A percentile compares a stretch with the other conserved stretches of the same genome.
Evolutionary conservation across 2,113 vertebrate species (phyloP).

Genomic region (Notiomystis cincta): DNA sequence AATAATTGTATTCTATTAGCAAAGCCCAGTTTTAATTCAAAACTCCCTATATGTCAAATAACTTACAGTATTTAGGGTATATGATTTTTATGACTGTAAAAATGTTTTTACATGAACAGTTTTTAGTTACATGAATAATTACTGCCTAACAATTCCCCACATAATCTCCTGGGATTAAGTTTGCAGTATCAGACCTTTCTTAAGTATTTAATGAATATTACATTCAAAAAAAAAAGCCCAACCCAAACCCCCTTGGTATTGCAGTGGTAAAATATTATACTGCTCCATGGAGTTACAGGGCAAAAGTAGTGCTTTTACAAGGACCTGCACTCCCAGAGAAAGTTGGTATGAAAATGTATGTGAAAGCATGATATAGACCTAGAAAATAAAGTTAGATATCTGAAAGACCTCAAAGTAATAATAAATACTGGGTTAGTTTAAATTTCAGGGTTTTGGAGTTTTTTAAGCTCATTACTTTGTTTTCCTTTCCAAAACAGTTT

Average conservation of each 20-base stretch:
- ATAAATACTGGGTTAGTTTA: neutral
- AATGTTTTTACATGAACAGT: neutral
- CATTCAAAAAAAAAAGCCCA: neutral
- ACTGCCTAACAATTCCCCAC: neutral
- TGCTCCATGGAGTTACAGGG: neutral
- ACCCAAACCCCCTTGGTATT: neutral
- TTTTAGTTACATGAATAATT: neutral
- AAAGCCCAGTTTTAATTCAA: neutral
- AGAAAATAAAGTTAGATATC: neutral
- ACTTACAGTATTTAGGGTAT: neutral
- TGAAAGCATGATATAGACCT: neutral
- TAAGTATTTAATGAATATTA: neutral
- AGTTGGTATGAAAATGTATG: neutral
- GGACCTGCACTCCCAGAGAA: neutral
- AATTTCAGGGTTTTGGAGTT: neutral
- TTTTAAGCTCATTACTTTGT: neutral
- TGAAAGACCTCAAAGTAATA: neutral
- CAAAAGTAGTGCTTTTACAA: neutral
- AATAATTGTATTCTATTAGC: neutral
- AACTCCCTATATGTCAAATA: neutral
- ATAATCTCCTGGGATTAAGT: neutral
- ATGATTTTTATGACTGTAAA: neutral
- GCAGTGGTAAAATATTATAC: neutral
- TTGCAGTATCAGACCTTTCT: neutral
- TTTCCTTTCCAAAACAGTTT: neutral